Percentiles rank a stretch among this genome's conserved stretches.
These are phyloP conservation scores for Coptodon bakossiorum DNA, from an alignment of 2,113 vertebrate genomes.

Conservation along the genomic window DNA sequence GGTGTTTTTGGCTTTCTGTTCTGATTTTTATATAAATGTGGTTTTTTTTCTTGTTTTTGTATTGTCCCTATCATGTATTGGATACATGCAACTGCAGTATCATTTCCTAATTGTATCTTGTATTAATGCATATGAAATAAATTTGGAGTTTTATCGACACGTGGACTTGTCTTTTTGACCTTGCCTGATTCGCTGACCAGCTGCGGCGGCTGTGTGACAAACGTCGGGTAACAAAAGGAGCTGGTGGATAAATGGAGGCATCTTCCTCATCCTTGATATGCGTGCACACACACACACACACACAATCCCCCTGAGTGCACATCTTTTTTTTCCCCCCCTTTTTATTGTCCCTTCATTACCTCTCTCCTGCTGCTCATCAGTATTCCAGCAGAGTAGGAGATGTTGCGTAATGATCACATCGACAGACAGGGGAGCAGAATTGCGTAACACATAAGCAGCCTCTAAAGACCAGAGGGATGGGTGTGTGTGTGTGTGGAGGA, in stretches of 20 bases:
- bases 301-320: not conserved
- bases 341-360: not conserved
- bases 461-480: slow-evolving; percentile 27
- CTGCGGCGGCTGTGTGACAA: not conserved
- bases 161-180: slow-evolving; percentile 12
- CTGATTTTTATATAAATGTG: slow-evolving; percentile 45
- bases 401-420: slow-evolving; percentile 71
- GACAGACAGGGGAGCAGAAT: slow-evolving; percentile 58
- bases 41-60: not conserved
- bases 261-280: not conserved
- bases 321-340: not conserved
- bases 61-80: slow-evolving; percentile 34
- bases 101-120: slow-evolving; percentile 52
- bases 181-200: not conserved
- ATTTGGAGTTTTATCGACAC: slow-evolving; percentile 40
- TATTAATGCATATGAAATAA: slow-evolving; percentile 69
- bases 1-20: slow-evolving; percentile 6
- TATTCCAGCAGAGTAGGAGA: slow-evolving; percentile 63
- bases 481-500: not conserved
- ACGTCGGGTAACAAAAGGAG: not conserved
- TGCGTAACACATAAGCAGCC: slow-evolving; percentile 64
- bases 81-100: slow-evolving; percentile 45
- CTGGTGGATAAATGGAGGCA: not conserved
- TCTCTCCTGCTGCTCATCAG: slow-evolving; percentile 48
- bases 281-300: not conserved